These are phyloP conservation scores for Tinea trinotella DNA, from an alignment of 2,888 invertebrate species.

Conservation along the genomic window DNA sequence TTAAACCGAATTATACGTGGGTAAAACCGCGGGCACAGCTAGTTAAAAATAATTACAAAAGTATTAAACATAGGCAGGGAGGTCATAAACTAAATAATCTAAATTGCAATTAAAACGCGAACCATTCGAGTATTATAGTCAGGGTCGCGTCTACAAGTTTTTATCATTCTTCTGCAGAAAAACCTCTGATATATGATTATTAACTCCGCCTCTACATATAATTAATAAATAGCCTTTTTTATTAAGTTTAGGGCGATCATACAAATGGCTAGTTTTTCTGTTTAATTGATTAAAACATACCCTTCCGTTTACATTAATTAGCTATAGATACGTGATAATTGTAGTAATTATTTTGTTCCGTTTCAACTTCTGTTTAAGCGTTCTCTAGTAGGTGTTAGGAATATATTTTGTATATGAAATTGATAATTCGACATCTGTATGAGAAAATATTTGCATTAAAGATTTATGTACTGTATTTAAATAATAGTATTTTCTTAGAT, in stretches of 20 bases:
- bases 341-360: no score
- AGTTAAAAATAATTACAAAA: no score
- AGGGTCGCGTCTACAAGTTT: conserved; percentile 14
- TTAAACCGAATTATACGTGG: no score
- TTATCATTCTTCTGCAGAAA: conserved; percentile 1
- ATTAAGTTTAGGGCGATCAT: neutral
- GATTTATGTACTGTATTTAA: no score
- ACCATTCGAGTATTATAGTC: neutral
- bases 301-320: conserved; percentile 27
- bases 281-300: conserved; percentile 12
- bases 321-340: conserved; percentile 32
- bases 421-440: no score
- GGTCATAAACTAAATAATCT: conserved; percentile 1
- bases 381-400: no score
- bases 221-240: conserved; percentile 3
- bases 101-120: neutral
- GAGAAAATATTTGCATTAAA: no score
- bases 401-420: no score
- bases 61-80: no score
- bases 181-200: conserved; percentile 12
- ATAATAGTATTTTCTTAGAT: no score
- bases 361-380: no score
- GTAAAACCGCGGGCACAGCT: no score
- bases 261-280: neutral
- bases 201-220: conserved; percentile 13